Conservation (phyloP, 23 tunicate species). For the Trididemnum clinides region DNA sequence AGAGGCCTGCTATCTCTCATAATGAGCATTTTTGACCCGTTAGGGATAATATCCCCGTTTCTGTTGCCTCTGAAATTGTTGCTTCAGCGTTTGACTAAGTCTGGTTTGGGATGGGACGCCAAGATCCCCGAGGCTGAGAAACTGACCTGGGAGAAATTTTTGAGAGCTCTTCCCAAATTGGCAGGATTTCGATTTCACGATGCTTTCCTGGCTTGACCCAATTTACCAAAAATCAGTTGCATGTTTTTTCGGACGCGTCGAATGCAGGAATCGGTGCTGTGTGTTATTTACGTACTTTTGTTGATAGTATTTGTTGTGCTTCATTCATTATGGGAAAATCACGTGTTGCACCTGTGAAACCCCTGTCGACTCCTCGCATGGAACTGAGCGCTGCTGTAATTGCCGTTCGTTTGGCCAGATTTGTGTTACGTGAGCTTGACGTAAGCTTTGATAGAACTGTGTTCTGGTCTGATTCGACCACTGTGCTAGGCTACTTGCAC, state of each 20-base stretch:
- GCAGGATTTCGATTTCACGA: background rate
- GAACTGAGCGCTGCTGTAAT: background rate
- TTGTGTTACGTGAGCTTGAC: background rate
- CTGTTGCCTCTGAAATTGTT: background rate
- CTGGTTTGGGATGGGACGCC: background rate
- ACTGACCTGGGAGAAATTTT: background rate
- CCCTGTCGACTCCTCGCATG: constrained; percentile 2
- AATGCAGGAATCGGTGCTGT: background rate
- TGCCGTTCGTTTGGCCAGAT: background rate
- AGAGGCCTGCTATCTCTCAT: constrained; percentile 1
- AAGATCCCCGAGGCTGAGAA: background rate
- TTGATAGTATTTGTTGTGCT: background rate
- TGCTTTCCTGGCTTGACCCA: background rate
- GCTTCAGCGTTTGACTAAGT: background rate
- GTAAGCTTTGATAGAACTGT: background rate
- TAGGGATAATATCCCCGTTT: background rate
- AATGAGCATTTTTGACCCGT: constrained; percentile 8
- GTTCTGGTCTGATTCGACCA: constrained; percentile 1
- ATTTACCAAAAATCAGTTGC: background rate
- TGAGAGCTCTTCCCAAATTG: background rate
- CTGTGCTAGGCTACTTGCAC: background rate
- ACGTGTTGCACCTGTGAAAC: background rate
- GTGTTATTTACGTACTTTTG: background rate
- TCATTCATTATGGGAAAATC: constrained; percentile 16
- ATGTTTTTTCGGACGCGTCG: constrained; percentile 7